These are phyloP conservation scores for Gobio occitaniae DNA, from an alignment of 2,797 vertebrate species.

Conservation along the genomic window DNA sequence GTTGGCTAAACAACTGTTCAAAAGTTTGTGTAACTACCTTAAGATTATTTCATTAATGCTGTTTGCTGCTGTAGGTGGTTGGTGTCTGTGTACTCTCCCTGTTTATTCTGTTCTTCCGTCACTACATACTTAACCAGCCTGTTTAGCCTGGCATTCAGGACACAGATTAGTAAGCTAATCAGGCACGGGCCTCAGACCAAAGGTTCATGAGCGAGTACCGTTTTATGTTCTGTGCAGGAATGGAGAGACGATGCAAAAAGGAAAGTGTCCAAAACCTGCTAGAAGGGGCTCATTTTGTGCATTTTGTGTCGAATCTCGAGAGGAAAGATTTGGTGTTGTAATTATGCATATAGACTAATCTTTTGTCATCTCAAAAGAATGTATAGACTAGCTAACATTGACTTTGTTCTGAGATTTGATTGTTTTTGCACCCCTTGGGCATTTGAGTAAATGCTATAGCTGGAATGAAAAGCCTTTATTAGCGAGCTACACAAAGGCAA, in stretches of 20 bases:
- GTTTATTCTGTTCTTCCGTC: constrained; percentile 6
- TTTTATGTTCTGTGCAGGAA: constrained; percentile 20
- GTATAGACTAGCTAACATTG: not conserved
- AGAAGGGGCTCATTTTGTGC: no score
- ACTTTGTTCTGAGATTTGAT: not conserved
- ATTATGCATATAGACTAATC: not conserved
- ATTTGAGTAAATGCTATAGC: not conserved
- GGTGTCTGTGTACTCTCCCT: not conserved
- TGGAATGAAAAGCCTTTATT: not conserved
- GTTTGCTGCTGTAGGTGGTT: not conserved
- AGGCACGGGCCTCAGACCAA: constrained; percentile 5
- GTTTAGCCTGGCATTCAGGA: not conserved
- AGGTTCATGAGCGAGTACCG: constrained; percentile 8
- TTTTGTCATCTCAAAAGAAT: not conserved
- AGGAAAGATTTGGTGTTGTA: not conserved
- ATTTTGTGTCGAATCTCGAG: not conserved
- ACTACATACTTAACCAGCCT: not conserved
- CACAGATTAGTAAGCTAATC: constrained; percentile 25
- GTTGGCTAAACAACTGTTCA: not conserved
- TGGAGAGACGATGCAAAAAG: not conserved
- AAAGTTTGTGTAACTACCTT: not conserved
- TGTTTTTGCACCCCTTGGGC: constrained; percentile 12
- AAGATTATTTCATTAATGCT: not conserved
- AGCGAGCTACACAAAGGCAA: not conserved
- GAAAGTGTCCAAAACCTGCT: not conserved